Base-by-base conservation (phyloP, 2,888 invertebrate genomes). In the Cerceris rybyensis region DNA sequence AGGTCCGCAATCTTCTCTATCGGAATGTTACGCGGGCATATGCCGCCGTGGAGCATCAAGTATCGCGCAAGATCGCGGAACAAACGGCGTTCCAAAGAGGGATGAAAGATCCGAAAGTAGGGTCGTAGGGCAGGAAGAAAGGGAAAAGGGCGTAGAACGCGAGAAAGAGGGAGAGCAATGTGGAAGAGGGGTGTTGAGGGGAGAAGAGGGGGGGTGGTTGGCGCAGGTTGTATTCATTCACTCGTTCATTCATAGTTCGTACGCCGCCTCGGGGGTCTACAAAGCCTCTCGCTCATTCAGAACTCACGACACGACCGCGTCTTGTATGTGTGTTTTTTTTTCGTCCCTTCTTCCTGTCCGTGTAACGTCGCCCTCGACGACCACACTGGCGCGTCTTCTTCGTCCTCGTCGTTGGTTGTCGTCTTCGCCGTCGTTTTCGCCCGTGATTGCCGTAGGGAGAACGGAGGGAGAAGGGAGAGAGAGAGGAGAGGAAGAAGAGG, bases 201-300 rank as follows among this genome's bases (percentile, higher is more conserved):
- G 54, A 13, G 54, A 55, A 17, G 39, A 39, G 68, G 70, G 59
- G 52, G 59, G 78, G 76, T 75, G 70, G 84, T 88, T 85, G 85
- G 83, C 86, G 87, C 91, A 90, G 91, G 90, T 91, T 91, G 90
- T 90, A 90, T 91, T 90, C 90, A 90, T 89, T 88, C 88, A 84
- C 85, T 86, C 84, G 85, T 88, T 89, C 90, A 89, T 90, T 89
- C 90, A 89, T 89, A 87, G 84, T 86, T 86, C 85, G 85, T 87
- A 85, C 85, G 82, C 76, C 80, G 78, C 81, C 83, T 82, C 78
- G 85, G 83, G 80, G 81, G 74, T 71, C 82, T 85, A 85, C 87
- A 88, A 88, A 87, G 84, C 83, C 82, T 80, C 79, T 80, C 78
- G 81, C 86, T 89, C 89, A 86, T 88, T 88, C 85, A 85, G 86